These are phyloP conservation scores for Gallinago stenura DNA, from an alignment of 2,797 vertebrate genomes.

Conservation along the genomic window DNA sequence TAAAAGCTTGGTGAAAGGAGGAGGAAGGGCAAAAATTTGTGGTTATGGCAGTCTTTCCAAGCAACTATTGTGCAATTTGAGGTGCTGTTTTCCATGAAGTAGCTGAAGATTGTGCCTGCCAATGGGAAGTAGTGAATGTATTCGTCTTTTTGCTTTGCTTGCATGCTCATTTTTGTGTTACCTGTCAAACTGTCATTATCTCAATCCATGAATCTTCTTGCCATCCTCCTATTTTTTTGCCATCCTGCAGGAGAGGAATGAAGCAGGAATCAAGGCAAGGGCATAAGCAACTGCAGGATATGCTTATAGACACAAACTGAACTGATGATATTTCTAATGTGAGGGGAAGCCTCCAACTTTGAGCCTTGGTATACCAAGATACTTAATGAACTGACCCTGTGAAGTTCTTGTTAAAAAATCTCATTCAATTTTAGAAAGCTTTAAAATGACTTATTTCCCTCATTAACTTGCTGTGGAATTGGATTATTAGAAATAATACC, in stretches of 20 bases:
- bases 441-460: background rate
- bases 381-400: background rate
- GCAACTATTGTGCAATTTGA: background rate
- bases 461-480: background rate
- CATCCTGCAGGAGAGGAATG: background rate
- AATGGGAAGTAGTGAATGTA: background rate
- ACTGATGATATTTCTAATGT: background rate
- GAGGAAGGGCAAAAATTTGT: background rate
- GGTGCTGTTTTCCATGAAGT: background rate
- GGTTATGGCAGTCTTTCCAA: background rate
- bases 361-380: background rate
- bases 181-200: background rate
- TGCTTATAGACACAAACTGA: background rate
- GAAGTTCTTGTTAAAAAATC: background rate
- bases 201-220: background rate
- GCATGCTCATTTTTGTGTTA: background rate
- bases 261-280: background rate
- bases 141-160: background rate
- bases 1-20: background rate
- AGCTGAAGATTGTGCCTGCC: background rate
- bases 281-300: background rate
- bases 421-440: background rate
- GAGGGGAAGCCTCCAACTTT: background rate
- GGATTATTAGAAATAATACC: slow-evolving; percentile 16
- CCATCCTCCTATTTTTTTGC: background rate